A percentile compares a stretch with the other conserved stretches of the same genome.
Evolutionary conservation across 2,888 invertebrate species (phyloP).

Genomic region (Drosophila picticornis): DNA sequence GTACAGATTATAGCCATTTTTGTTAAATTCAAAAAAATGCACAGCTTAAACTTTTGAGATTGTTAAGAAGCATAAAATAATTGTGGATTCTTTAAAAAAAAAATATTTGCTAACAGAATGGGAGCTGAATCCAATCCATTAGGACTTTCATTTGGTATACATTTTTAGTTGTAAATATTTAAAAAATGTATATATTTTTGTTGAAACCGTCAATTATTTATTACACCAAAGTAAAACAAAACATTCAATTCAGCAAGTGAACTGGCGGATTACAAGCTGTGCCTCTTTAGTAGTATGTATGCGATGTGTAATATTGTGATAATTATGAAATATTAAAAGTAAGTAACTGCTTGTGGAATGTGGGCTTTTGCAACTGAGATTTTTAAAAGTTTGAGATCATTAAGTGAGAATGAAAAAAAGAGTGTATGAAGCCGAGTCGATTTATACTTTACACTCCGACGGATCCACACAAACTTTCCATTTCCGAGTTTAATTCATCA

Average conservation of each 20-base stretch:
- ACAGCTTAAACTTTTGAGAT: background rate
- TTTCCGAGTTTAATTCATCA: background rate
- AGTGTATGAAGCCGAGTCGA: background rate
- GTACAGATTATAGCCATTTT: background rate
- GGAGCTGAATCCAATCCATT: background rate
- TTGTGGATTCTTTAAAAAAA: background rate
- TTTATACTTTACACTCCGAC: background rate
- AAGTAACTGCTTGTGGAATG: background rate
- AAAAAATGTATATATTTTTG: background rate
- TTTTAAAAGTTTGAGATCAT: background rate
- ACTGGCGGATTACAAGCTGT: background rate
- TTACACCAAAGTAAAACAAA: background rate
- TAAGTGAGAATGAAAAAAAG: background rate
- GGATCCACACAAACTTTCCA: background rate
- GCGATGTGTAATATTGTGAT: background rate
- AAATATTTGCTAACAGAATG: background rate
- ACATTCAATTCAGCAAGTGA: background rate
- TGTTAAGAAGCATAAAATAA: background rate
- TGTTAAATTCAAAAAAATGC: background rate
- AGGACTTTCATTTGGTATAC: background rate
- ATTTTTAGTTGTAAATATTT: background rate
- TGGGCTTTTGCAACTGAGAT: background rate
- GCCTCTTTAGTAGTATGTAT: background rate
- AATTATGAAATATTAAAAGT: background rate
- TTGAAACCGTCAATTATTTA: background rate